phyloP scores from a whole-genome alignment of 2,888 invertebrate species.

The Hecatera dysodea region DNA sequence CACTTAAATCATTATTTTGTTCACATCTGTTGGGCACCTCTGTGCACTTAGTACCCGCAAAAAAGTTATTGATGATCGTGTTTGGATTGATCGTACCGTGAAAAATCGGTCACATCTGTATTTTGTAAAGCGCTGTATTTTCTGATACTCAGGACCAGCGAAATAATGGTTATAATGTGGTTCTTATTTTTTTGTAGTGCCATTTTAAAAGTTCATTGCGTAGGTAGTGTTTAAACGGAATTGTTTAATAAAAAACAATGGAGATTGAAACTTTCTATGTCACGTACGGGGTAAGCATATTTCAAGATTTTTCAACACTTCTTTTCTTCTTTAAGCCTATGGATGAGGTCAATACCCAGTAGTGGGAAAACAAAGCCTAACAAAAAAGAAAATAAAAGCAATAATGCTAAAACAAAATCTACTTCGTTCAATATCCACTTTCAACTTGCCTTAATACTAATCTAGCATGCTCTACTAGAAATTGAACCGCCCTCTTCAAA shows the following conservation, averaged over 20 bases:
- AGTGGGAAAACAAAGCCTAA: too few relatives aligned
- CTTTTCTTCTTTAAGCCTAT: too few relatives aligned
- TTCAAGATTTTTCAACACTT: too few relatives aligned
- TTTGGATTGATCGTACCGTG: not conserved
- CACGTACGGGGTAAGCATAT: slow-evolving; percentile 3
- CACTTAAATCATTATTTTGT: slow-evolving; percentile 24
- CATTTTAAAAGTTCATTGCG: slow-evolving; percentile 5
- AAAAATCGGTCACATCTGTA: slow-evolving; percentile 16
- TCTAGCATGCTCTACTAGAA: slow-evolving; percentile 1
- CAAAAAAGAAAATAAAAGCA: not conserved
- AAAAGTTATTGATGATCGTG: slow-evolving; percentile 22
- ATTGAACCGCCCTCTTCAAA: slow-evolving; percentile 16
- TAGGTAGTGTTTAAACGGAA: not conserved
- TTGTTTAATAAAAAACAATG: not conserved
- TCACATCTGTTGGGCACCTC: slow-evolving; percentile 20
- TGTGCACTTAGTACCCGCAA: too few relatives aligned
- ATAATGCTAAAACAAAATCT: not conserved
- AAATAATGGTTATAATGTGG: not conserved
- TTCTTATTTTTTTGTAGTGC: not conserved
- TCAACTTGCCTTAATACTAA: slow-evolving; percentile 1
- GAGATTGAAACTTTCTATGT: not conserved
- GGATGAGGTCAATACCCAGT: too few relatives aligned
- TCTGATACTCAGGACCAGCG: not conserved
- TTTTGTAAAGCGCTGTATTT: not conserved
- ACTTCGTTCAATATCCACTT: not conserved